These are phyloP conservation scores for Adelges cooleyi DNA, from an alignment of 1,140 invertebrate genomes.

Conservation along the genomic window DNA sequence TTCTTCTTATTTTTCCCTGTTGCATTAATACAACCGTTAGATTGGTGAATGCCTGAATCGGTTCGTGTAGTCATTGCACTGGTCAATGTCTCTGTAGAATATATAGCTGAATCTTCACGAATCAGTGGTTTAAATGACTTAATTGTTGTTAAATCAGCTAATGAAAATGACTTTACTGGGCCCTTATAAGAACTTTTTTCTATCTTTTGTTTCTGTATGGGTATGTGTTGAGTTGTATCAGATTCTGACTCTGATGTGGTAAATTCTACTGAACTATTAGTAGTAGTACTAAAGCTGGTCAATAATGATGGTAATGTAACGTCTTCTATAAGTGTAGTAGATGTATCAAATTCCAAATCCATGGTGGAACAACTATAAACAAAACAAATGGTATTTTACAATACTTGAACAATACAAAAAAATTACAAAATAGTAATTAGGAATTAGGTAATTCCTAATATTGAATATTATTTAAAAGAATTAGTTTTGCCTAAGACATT, in stretches of 20 bases:
- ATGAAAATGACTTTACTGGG: constrained; percentile 17
- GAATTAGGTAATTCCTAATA: too few species aligned
- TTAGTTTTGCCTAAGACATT: too few species aligned
- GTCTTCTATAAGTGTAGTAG: constrained; percentile 9
- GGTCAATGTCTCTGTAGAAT: constrained; percentile 25
- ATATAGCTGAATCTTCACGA: constrained; percentile 24
- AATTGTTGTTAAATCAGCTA: constrained; percentile 18
- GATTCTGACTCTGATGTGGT: constrained; percentile 17
- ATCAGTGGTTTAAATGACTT: constrained; percentile 20
- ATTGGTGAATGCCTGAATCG: constrained; percentile 15
- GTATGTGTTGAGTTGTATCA: constrained; percentile 1
- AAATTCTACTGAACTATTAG: constrained; percentile 19
- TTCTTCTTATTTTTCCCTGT: constrained; percentile 22
- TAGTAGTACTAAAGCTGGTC: constrained; percentile 18
- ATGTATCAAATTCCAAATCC: constrained; percentile 12
- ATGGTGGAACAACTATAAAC: background rate
- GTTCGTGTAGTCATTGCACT: constrained; percentile 19
- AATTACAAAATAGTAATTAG: too few species aligned
- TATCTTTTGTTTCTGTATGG: background rate
- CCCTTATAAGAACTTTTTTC: constrained; percentile 5
- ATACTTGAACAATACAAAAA: too few species aligned
- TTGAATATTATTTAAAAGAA: too few species aligned
- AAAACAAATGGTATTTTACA: too few species aligned
- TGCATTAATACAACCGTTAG: background rate
- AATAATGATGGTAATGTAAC: constrained; percentile 23